phyloP scores from a whole-genome alignment of 2,113 vertebrate genomes.

The Polypterus senegalus region DNA sequence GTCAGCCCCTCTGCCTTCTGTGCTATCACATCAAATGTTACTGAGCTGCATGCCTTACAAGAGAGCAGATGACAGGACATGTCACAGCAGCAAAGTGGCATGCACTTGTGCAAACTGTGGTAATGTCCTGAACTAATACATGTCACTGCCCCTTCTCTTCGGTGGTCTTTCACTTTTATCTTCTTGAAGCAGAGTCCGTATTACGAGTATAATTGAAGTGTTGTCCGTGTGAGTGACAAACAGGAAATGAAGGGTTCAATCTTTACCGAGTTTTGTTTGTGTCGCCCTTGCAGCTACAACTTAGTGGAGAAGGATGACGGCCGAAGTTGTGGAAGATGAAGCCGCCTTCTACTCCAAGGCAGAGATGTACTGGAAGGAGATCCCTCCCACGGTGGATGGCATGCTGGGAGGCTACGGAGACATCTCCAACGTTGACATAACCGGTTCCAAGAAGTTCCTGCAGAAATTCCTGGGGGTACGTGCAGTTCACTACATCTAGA shows the following conservation, averaged over 20 bases:
- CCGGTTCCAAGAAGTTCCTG: slow-evolving; percentile 81
- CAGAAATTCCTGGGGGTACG: slow-evolving; percentile 79
- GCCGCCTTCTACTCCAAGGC: slow-evolving; percentile 80
- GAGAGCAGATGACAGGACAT: no score
- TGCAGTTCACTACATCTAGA: not conserved
- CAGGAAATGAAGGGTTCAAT: not conserved
- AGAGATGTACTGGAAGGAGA: slow-evolving; percentile 80
- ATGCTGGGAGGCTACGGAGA: slow-evolving; percentile 92
- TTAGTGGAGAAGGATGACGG: slow-evolving; percentile 50
- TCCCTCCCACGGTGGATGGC: slow-evolving; percentile 79
- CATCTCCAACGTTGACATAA: slow-evolving; percentile 89
- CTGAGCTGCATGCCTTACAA: no score
- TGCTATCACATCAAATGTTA: no score
- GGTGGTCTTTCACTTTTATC: no score
- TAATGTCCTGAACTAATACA: no score
- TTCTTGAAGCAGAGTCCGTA: no score
- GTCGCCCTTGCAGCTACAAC: not conserved
- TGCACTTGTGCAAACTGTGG: no score
- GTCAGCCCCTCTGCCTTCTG: no score
- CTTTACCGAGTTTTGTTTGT: fast-evolving
- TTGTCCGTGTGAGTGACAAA: no score
- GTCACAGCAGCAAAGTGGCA: no score
- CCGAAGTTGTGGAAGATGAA: slow-evolving; percentile 59
- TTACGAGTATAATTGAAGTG: no score
- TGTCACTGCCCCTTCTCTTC: no score